These are phyloP conservation scores for Megalopta genalis DNA, from an alignment of 1,140 invertebrate genomes.

Conservation along the genomic window DNA sequence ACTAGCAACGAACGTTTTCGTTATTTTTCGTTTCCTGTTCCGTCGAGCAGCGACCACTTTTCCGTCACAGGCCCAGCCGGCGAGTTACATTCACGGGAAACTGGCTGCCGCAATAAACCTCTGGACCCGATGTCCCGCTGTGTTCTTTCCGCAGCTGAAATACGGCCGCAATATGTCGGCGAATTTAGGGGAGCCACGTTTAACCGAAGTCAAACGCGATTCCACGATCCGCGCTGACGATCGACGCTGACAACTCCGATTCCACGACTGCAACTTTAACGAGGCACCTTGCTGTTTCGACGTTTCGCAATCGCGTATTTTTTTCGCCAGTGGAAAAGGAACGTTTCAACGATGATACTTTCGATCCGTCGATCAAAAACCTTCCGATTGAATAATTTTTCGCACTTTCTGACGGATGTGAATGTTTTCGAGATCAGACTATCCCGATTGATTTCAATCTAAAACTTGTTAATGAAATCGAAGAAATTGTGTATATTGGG, in stretches of 20 bases:
- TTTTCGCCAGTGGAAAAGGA: no score
- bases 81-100: not conserved
- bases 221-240: not conserved
- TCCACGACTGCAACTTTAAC: not conserved
- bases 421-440: no score
- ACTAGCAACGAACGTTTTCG: not conserved
- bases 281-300: not conserved
- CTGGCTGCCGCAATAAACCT: conserved; percentile 1
- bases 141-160: not conserved
- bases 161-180: conserved; percentile 7
- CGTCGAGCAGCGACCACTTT: no score
- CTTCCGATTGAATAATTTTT: no score
- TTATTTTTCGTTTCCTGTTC: not conserved
- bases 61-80: not conserved
- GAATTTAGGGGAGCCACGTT: conserved; percentile 1
- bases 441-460: no score
- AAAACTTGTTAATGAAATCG: no score
- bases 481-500: no score
- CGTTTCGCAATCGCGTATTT: not conserved
- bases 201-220: not conserved
- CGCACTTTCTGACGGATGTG: no score
- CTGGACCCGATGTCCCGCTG: not conserved
- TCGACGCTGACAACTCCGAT: not conserved
- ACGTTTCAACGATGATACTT: no score
- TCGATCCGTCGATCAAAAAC: no score